Evolutionary conservation across 2,113 vertebrate species (phyloP), one percentile per base, ranked within the genome.

Genomic region (Elachura formosa): DNA sequence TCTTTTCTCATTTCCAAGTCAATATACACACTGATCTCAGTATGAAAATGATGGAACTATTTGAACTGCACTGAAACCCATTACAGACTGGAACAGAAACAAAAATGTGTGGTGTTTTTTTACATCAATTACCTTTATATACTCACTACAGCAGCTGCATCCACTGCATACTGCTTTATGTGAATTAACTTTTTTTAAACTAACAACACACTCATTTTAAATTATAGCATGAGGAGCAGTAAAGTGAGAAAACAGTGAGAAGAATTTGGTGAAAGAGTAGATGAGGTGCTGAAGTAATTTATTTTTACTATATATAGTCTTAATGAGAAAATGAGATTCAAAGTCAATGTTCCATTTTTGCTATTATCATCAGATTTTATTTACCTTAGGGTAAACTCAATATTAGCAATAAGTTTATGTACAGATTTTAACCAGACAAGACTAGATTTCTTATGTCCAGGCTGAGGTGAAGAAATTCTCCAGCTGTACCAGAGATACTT

Each of bases 161-260:
- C n/a, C 31, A 52, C 20, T 63, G 15, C 26, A 34, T 46, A 40
- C 19, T 64, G 48, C 23, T 87, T 76, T 89, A 38, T 28, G 23
- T 38, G 24, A 82, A 82, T 54, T 28, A 56, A 29, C 3, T 5
- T 25, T 45, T 56, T 84, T 87, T 40, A 24, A 89, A 49, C 36
- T 36, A 87, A 46, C 14, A 56, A 17, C 26, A 78, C 8, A 38
- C 2, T 40, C 34, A 62, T 63, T 93, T n/a, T 76, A 55, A 85
- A 66, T 40, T 48, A 62, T 0, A 77, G 33, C 14, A 54, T 0
- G 0, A 38, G 58, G 28, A 49, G 36, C 52, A 75, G 4, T 22
- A 18, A 79, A 17, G 10, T 69, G 31, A 81, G 31, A 66, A 89
- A 91, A 85, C 10, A 31, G n/a, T 46, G 45, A 77, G 34, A 80